Conservation (phyloP, 2,888 invertebrate genomes). For the Ochropleura leucogaster region DNA sequence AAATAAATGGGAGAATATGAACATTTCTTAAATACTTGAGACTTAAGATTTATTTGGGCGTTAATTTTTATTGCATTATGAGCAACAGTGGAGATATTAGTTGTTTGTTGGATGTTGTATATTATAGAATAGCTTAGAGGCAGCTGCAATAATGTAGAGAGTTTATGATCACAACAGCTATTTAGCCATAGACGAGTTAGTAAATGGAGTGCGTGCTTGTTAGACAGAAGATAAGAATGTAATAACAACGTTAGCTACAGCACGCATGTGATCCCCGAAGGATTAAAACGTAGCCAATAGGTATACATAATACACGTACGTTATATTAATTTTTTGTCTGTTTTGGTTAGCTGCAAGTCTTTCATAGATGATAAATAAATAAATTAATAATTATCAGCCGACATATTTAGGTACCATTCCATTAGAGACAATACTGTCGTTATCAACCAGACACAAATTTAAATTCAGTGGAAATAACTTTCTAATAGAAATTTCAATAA, state of each 20-base stretch:
- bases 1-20: slow-evolving; percentile 46
- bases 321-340: no score
- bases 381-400: neutral
- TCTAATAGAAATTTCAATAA: neutral
- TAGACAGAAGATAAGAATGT: neutral
- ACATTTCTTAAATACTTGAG: slow-evolving; percentile 52
- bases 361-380: no score
- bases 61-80: slow-evolving; percentile 58
- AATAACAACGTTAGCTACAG: neutral
- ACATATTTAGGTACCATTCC: neutral
- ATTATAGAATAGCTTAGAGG: slow-evolving; percentile 53
- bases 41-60: slow-evolving; percentile 53
- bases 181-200: slow-evolving; percentile 16
- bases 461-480: neutral
- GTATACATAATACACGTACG: neutral
- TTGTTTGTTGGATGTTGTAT: slow-evolving; percentile 43
- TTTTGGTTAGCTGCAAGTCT: no score
- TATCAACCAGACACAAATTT: neutral
- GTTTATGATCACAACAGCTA: slow-evolving; percentile 55
- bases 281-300: neutral
- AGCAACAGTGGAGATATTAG: slow-evolving; percentile 33
- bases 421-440: neutral
- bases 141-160: slow-evolving; percentile 56
- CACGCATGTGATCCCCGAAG: neutral
- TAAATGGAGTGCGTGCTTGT: slow-evolving; percentile 17